Evolutionary conservation across 2,113 vertebrate species (phyloP).

Genomic region (Oncorhynchus nerka): DNA sequence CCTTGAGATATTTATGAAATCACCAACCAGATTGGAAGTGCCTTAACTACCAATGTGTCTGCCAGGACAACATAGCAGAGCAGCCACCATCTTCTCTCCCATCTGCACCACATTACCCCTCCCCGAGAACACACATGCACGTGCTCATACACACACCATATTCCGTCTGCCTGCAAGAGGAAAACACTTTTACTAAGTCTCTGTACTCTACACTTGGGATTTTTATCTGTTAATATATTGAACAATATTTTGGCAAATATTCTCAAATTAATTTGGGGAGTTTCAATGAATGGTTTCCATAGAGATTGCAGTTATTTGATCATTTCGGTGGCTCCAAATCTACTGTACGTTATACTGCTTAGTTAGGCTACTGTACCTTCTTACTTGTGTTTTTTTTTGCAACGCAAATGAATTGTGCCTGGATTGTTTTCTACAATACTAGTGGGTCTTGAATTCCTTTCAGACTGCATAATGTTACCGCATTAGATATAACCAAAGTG

Average conservation of each 20-base stretch:
- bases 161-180: too few relatives aligned
- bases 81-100: conserved; percentile 8
- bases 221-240: too few relatives aligned
- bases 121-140: background rate
- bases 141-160: background rate
- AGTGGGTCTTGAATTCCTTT: background rate
- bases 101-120: conserved; percentile 12
- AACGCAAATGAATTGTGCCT: too few relatives aligned
- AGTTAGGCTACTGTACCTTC: too few relatives aligned
- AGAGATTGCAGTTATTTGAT: too few relatives aligned
- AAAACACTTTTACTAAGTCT: too few relatives aligned
- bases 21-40: conserved; percentile 25
- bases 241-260: too few relatives aligned
- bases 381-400: too few relatives aligned
- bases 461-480: background rate
- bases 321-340: too few relatives aligned
- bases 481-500: background rate
- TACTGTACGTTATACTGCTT: too few relatives aligned
- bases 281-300: background rate
- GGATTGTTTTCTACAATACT: background rate
- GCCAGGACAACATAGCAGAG: conserved; percentile 1
- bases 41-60: conserved; percentile 18
- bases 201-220: too few relatives aligned
- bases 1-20: conserved; percentile 28
- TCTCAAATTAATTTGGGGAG: background rate